Evolutionary conservation across 2,797 vertebrate species (phyloP), one percentile per base, ranked within the genome.

Genomic region (Brachymystax lenok): DNA sequence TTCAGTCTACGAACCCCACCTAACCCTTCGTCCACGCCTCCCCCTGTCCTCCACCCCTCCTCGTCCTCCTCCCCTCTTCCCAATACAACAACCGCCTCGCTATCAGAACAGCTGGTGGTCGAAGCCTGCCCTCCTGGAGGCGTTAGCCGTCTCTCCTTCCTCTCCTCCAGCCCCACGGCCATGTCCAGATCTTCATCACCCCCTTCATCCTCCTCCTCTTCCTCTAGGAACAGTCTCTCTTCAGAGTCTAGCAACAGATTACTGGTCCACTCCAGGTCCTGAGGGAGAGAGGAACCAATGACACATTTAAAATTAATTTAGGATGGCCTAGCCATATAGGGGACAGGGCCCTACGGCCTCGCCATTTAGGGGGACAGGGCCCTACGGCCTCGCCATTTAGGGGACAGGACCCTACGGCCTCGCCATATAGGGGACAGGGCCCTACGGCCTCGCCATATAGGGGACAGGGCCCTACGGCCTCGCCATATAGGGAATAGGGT

Each of bases 191-290:
- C 46, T 28, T 8, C 63, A 16, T 73, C 76, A 7, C 40, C 35
- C 17, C 16, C 27, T 6, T 72, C 74, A 3, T n/a, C 13, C 7
- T 71, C 78, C 5, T 28, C 40, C 16, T 88, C 93, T 30, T 94
- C 92, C 14, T 95, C 94, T 84, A 90, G 95, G 81, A 92, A 90
- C 68, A 99, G 92, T 84, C 94, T 95, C 86, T 97, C 96, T 79
- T 95, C 96, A n/a, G 97, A 99, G 87, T 99, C 98, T 84, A 99
- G 91, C 68, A 99, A 91, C 75, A 99, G 88, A 84, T 98, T 98
- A 61, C 95, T 98, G 68, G 96, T 93, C 98, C 98, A 99, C 72
- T 97, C 95, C 76, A 99, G 92, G 88, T 99, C 97, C 85, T 61
- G 8, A 61, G 1, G 2, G 1, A 61, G 2, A 0, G 1, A 61